These are phyloP conservation scores for Chaetodon trifasciatus DNA, from an alignment of 2,797 vertebrate genomes.

Conservation along the genomic window DNA sequence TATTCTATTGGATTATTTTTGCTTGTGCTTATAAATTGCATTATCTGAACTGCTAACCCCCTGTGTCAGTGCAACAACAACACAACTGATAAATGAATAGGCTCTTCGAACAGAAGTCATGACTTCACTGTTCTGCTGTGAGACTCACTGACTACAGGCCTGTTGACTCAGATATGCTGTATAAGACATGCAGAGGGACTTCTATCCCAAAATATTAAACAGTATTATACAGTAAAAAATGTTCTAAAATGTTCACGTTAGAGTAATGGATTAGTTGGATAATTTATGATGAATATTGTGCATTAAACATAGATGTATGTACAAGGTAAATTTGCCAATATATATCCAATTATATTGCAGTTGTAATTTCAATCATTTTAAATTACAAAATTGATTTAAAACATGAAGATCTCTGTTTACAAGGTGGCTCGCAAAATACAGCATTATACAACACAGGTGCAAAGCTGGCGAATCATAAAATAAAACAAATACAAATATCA, in stretches of 20 bases:
- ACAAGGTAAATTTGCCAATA: not conserved
- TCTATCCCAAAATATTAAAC: not conserved
- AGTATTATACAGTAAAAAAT: not conserved
- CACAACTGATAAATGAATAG: constrained; percentile 64
- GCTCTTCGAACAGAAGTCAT: constrained; percentile 59
- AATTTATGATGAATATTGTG: not conserved
- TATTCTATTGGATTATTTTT: constrained; percentile 62
- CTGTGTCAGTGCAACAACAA: constrained; percentile 71
- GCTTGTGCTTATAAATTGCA: constrained; percentile 72
- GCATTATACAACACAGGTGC: too few species aligned
- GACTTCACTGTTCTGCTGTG: constrained; percentile 40
- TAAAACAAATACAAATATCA: not conserved
- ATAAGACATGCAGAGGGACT: not conserved
- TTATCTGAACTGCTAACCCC: constrained; percentile 65
- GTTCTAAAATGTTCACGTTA: not conserved
- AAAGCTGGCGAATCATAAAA: too few species aligned
- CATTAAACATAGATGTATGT: not conserved
- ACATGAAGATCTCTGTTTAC: not conserved
- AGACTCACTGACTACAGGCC: constrained; percentile 31
- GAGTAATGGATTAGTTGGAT: too few species aligned
- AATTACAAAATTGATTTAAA: not conserved
- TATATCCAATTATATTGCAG: not conserved
- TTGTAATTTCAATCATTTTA: not conserved
- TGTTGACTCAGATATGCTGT: constrained; percentile 27
- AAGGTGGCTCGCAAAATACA: too few species aligned